Evolutionary conservation across 2,888 invertebrate genomes (phyloP), one percentile per base, ranked within the genome.

Genomic region (Scaeva pyrastri): DNA sequence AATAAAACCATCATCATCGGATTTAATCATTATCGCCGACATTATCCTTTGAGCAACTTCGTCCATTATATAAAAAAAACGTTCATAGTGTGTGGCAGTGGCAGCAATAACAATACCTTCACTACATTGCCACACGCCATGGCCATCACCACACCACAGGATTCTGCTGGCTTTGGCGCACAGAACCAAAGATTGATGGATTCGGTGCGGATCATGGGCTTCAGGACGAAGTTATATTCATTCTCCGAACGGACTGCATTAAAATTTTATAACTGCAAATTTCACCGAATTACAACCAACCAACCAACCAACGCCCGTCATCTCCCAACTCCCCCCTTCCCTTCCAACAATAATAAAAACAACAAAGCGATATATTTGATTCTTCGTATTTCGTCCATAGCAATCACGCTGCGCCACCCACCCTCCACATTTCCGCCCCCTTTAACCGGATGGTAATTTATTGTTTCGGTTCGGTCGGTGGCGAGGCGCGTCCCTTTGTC

Each of bases 241-340:
- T 80, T 70, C 72, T 58, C 56, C 16, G 39, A 26, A 31, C 26
- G 39, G n/a, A 52, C 43, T 68, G 80, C 66, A 76, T 80, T 72
- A 85, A 80, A 85, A 48, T 80, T 84, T 84, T 84, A 84, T 79
- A 80, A 72, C 79, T 79, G 64, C 56, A 70, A 74, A 43, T 71
- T 84, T 71, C 62, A 39, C 52, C 52, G 71, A 79, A 79, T 84
- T 79, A 84, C 70, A 75, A 58, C 68, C 58, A 66, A 3, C 58
- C 19, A n/a, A 14, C 23, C 52, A 39, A 2, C 6, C 10, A 8
- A 39, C 11, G 2, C 8, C 7, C 31, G 7, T 31, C 39, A 39
- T 8, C 39, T 23, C 1, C 21, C 5, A 6, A 21, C 10, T 2
- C 2, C 19, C 2, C 11, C n/a, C n/a, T n/a, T n/a, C n/a, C n/a